These are phyloP conservation scores for Tragelaphus imberbis DNA, from an alignment of 2,113 vertebrate species.

Conservation along the genomic window DNA sequence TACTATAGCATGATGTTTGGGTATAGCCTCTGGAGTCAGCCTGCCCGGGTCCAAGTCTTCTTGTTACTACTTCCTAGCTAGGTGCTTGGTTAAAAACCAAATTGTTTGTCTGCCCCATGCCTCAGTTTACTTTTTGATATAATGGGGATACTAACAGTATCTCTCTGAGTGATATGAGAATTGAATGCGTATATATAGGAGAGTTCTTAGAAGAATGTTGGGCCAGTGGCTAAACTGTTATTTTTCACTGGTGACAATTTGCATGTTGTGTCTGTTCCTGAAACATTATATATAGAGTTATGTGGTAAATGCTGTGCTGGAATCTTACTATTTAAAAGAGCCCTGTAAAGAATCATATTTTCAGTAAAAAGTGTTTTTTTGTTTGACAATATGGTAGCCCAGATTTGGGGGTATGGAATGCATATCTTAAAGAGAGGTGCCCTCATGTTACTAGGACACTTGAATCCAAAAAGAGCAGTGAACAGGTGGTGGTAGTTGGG, in stretches of 20 bases:
- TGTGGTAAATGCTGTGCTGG: background rate
- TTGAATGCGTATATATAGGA: background rate
- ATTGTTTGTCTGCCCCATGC: background rate
- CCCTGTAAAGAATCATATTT: background rate
- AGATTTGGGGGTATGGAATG: background rate
- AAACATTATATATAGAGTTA: background rate
- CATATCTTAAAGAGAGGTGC: background rate
- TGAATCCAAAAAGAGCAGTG: background rate
- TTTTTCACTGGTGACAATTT: background rate
- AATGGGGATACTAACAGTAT: background rate
- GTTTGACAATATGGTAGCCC: background rate
- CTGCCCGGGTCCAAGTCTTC: background rate
- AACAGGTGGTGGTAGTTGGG: background rate
- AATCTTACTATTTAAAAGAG: constrained; percentile 1
- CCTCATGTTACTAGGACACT: background rate
- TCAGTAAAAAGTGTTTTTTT: background rate
- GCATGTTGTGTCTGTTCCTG: background rate
- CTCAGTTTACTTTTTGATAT: background rate
- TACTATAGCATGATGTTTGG: background rate
- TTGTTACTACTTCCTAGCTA: background rate
- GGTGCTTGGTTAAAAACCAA: background rate
- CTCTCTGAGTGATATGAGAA: background rate
- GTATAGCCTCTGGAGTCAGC: background rate
- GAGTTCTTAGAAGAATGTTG: background rate
- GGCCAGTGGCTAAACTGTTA: background rate